Base-by-base conservation (phyloP, 2,888 invertebrate genomes). In the Pseudococcus longispinus region DNA sequence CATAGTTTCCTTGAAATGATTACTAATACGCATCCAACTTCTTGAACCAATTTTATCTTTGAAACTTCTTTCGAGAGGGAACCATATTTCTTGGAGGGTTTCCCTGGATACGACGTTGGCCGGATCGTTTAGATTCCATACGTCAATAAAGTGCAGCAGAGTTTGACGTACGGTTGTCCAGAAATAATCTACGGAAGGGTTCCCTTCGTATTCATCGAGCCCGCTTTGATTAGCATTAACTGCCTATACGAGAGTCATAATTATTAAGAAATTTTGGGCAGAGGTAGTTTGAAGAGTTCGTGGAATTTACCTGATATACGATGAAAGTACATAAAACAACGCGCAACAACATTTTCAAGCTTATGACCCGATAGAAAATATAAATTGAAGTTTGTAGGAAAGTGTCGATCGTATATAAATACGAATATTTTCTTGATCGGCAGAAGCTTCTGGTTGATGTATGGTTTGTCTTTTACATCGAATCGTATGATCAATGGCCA, bases 261-360 rank as follows among this genome's bases (percentile, higher is more conserved):
- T 15, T 1, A 42, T 37, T 29, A 15, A 26, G 15, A 20, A 37
- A 42, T 18, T n/a, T n/a, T 55, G 0, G 55, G n/a, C 0, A 6
- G 11, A 29, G 29, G 29, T n/a, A n/a, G 29, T 4, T 13, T 9
- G 1, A 23, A 26, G 20, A 6, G 37, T 37, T 8, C 42, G 20
- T 3, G n/a, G n/a, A 26, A 74, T 74, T 80, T 80, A 80, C 77
- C 77, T 80, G 77, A 80, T 80, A 80, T n/a, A 37, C 32, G 42
- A 80, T 26, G 20, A 42, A 80, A 80, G 77, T 80, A 42, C n/a
- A 42, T 42, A 80, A 42, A 42, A 42, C 32, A 29, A 80, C 77
- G 77, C 77, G 77, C 32, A 80, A 29, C 20, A 80, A 80, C 77
- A 80, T 80, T 37, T 80, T 80, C 37, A 42, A 80, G 77, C n/a